Percentiles rank a stretch among this genome's conserved stretches.
phyloP scores from a whole-genome alignment of 2,113 vertebrate species.

The Mohoua ochrocephala region DNA sequence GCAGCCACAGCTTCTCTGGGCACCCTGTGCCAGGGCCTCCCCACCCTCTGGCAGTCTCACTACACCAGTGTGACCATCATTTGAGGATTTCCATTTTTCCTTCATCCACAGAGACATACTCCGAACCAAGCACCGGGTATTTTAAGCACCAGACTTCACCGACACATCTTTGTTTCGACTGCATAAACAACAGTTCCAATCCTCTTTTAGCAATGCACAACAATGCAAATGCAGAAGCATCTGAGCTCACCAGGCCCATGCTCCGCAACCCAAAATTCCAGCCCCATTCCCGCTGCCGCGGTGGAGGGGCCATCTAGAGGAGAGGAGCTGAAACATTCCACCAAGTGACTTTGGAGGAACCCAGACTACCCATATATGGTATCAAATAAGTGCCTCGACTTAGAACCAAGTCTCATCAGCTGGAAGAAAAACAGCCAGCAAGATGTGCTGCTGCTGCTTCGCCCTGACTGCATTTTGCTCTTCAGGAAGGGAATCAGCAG shows the following conservation, averaged over 20 bases:
- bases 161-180: neutral
- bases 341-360: neutral
- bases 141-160: neutral
- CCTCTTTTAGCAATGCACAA: neutral
- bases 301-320: conserved; percentile 62
- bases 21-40: neutral
- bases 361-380: conserved; percentile 52
- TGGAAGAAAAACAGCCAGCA: neutral
- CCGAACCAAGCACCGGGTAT: neutral
- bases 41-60: neutral
- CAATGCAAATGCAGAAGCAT: neutral
- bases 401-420: neutral
- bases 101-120: neutral
- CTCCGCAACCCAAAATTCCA: neutral
- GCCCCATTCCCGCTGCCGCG: neutral
- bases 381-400: conserved; percentile 5
- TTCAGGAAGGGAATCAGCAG: neutral
- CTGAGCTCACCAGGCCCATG: neutral
- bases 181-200: neutral
- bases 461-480: neutral
- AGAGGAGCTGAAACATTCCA: conserved; percentile 21
- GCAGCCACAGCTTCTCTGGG: neutral
- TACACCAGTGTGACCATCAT: neutral
- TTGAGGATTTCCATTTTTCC: neutral
- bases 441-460: neutral